These are phyloP conservation scores for Bubo bubo DNA, from an alignment of 2,113 vertebrate genomes.

Conservation along the genomic window DNA sequence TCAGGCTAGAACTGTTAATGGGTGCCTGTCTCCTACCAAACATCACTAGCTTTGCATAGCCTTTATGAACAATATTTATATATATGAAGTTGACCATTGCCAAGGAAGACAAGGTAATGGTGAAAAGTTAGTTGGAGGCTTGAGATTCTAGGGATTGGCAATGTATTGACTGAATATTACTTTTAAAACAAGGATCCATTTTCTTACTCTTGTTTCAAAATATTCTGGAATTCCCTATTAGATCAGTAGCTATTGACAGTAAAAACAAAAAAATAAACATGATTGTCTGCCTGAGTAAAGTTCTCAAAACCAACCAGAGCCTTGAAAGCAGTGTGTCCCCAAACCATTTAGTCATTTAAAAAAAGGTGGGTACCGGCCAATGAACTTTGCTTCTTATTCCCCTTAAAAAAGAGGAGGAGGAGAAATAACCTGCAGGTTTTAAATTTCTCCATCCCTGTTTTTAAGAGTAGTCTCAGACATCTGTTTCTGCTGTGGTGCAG, in stretches of 20 bases:
- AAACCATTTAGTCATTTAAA: not conserved
- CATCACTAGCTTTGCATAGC: not conserved
- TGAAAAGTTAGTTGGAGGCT: not conserved
- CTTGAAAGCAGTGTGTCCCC: not conserved
- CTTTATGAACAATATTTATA: not conserved
- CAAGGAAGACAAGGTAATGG: not conserved
- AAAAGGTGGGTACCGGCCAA: fast-evolving
- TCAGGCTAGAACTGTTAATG: not conserved
- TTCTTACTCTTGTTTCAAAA: not conserved
- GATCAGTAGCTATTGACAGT: not conserved
- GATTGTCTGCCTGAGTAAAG: not conserved
- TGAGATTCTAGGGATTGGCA: not conserved
- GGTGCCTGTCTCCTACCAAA: not conserved
- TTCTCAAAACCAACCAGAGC: not conserved
- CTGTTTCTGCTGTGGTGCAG: not conserved
- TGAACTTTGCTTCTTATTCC: not conserved
- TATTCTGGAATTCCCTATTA: not conserved
- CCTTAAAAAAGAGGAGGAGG: not conserved
- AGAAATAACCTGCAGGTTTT: not conserved
- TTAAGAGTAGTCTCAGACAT: not conserved
- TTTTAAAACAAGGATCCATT: not conserved
- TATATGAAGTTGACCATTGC: not conserved
- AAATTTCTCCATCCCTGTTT: not conserved
- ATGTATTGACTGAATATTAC: not conserved
- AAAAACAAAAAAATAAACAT: not conserved